A percentile compares a stretch with the other conserved stretches of the same genome.
These are phyloP conservation scores for Drosophila formosana DNA, from an alignment of 2,888 invertebrate genomes.

Conservation along the genomic window DNA sequence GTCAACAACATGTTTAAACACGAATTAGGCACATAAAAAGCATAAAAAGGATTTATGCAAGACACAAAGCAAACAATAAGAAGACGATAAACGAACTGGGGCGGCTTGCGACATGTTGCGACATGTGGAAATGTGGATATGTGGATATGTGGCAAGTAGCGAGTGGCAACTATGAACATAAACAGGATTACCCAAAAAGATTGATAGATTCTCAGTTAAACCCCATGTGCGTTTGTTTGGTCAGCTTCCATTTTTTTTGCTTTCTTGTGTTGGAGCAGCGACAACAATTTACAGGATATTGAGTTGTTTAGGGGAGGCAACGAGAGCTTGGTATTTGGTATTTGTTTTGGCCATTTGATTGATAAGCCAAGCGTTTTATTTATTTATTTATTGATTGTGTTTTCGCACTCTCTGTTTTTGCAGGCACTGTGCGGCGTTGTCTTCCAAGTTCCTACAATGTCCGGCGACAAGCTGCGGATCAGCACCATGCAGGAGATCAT, in stretches of 20 bases:
- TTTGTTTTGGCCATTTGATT: constrained; percentile 62
- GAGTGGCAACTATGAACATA: constrained; percentile 57
- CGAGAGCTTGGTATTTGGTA: constrained; percentile 9
- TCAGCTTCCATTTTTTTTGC: constrained; percentile 13
- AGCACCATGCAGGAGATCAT: constrained; percentile 94
- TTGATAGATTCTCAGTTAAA: constrained; percentile 72
- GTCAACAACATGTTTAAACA: constrained; percentile 79
- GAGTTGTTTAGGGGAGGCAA: constrained; percentile 50
- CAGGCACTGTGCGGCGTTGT: constrained; percentile 97
- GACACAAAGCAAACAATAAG: constrained; percentile 62
- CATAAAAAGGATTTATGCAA: constrained; percentile 76
- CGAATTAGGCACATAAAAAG: constrained; percentile 80
- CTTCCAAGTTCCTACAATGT: constrained; percentile 96
- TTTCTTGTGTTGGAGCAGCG: constrained; percentile 12
- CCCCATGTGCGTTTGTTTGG: constrained; percentile 44
- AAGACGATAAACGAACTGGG: constrained; percentile 39
- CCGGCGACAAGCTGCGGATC: constrained; percentile 93
- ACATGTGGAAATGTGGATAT: constrained; percentile 9
- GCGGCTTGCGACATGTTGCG: constrained; percentile 24
- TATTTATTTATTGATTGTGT: constrained; percentile 33
- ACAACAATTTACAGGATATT: constrained; percentile 63
- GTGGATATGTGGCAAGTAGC: constrained; percentile 20
- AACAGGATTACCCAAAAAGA: constrained; percentile 76
- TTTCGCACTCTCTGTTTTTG: constrained; percentile 79
- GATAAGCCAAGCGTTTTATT: constrained; percentile 58